Percentiles rank a stretch among this genome's conserved stretches.
Evolutionary conservation across 2,797 vertebrate species (phyloP).

Genomic region (Megaceryle alcyon): DNA sequence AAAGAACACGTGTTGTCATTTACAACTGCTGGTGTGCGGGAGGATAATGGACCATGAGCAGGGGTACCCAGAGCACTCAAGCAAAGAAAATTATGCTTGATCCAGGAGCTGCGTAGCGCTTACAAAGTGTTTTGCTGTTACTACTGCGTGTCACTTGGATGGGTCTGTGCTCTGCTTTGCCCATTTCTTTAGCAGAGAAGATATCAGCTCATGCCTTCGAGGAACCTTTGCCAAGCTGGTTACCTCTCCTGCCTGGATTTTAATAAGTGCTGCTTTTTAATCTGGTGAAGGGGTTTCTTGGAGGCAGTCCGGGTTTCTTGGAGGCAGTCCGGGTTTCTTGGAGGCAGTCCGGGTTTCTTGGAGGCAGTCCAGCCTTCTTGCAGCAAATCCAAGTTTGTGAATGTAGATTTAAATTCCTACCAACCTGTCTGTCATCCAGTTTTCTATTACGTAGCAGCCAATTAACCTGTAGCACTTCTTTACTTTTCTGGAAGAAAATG

Average conservation of each 20-base stretch:
- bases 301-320: not conserved
- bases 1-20: not conserved
- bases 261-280: not conserved
- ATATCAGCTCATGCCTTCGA: not conserved
- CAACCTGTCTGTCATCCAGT: not conserved
- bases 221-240: not conserved
- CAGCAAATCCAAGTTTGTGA: not conserved
- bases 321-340: too few species aligned
- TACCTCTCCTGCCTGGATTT: not conserved
- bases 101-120: not conserved
- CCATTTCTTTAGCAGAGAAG: not conserved
- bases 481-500: not conserved
- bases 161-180: not conserved
- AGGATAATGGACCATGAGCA: not conserved
- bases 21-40: rapidly evolving
- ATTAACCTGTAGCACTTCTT: conserved; percentile 1
- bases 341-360: too few species aligned
- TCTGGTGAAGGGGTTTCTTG: not conserved
- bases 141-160: rapidly evolving
- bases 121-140: not conserved
- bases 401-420: not conserved
- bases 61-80: too few species aligned
- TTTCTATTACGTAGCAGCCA: not conserved
- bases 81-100: rapidly evolving
- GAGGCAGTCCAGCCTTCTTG: not conserved